Conservation (phyloP, 2,797 vertebrate genomes). For the Pteropus rufus region DNA sequence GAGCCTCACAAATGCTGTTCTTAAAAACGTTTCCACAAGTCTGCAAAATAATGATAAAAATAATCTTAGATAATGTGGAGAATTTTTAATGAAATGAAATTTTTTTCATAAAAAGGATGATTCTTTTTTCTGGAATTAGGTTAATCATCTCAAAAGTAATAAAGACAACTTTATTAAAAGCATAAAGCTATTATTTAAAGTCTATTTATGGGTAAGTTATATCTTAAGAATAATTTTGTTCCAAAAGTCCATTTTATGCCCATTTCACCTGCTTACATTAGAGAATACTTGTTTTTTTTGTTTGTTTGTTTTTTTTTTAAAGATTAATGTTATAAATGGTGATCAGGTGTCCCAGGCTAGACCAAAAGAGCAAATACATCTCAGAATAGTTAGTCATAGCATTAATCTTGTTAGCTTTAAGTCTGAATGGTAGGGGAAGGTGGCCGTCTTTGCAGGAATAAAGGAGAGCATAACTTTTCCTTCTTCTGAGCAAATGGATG, state of each 20-base stretch:
- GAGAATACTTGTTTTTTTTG: background rate
- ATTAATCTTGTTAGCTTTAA: background rate
- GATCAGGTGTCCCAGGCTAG: background rate
- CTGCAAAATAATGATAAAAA: background rate
- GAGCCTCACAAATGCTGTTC: background rate
- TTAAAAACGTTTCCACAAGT: background rate
- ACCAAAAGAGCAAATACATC: background rate
- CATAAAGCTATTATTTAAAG: background rate
- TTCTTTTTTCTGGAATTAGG: slow-evolving; percentile 9
- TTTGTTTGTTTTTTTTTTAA: too few species aligned
- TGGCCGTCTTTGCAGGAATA: background rate
- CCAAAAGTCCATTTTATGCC: background rate
- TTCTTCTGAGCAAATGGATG: background rate
- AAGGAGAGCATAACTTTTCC: background rate
- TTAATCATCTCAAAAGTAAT: slow-evolving; percentile 14
- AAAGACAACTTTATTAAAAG: slow-evolving; percentile 7
- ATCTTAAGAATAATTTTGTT: slow-evolving; percentile 19
- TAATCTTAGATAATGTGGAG: background rate
- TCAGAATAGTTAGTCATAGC: background rate
- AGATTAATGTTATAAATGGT: background rate
- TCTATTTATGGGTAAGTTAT: background rate
- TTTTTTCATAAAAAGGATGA: background rate
- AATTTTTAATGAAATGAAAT: background rate
- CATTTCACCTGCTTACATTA: background rate
- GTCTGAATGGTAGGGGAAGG: background rate